phyloP scores from a whole-genome alignment of 2,797 vertebrate species.

The Etheostoma nigrum region DNA sequence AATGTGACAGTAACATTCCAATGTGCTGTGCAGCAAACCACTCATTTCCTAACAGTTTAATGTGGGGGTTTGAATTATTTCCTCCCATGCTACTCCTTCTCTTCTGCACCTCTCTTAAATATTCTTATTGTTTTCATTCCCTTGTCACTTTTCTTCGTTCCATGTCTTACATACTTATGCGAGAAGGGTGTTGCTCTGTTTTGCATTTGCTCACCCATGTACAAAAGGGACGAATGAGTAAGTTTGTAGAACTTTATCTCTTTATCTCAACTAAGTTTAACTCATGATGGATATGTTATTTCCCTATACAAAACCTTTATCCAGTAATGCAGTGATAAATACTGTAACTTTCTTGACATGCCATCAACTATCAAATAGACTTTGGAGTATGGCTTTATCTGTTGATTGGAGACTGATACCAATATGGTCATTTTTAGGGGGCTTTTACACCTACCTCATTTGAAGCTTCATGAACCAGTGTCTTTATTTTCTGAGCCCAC shows the following conservation, averaged over 20 bases:
- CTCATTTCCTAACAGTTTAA: conserved; percentile 37
- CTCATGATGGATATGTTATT: neutral
- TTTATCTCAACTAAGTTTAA: neutral
- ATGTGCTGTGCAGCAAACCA: conserved; percentile 16
- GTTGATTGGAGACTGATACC: neutral
- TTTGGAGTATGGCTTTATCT: neutral
- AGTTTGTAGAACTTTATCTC: conserved; percentile 1
- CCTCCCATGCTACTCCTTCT: conserved; percentile 2
- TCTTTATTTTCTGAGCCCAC: too few species aligned
- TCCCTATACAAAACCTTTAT: neutral
- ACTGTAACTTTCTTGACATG: neutral
- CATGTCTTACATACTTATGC: conserved; percentile 40
- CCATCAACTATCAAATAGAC: neutral
- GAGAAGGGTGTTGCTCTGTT: conserved; percentile 10
- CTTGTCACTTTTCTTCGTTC: neutral
- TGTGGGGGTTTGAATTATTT: conserved; percentile 24
- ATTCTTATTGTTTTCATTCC: conserved; percentile 16
- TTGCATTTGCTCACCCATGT: conserved; percentile 7
- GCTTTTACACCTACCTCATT: too few species aligned
- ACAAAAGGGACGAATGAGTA: neutral
- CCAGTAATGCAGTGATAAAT: neutral
- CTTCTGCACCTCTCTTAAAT: conserved; percentile 26
- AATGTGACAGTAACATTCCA: conserved; percentile 39
- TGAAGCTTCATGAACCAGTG: too few species aligned
- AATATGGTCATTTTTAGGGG: too few species aligned